phyloP scores from a whole-genome alignment of 2,113 vertebrate species.

The Scomber scombrus region DNA sequence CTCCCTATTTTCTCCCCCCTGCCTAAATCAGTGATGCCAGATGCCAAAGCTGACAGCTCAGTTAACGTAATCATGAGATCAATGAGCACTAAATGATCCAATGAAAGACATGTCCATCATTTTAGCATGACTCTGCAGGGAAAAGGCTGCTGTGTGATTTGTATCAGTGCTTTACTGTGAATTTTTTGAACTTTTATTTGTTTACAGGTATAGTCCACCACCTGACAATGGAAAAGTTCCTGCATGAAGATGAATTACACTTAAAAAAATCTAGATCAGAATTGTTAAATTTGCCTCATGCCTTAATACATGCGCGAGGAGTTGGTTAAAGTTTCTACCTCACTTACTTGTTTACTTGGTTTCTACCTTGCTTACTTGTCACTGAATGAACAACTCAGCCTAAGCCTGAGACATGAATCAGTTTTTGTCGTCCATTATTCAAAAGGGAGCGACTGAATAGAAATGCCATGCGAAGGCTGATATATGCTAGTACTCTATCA shows the following conservation, averaged over 20 bases:
- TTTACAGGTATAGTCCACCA: neutral
- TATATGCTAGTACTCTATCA: too few relatives aligned
- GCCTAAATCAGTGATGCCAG: slow-evolving; percentile 60
- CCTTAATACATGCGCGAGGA: neutral
- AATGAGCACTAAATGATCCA: slow-evolving; percentile 68
- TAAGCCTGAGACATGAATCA: too few relatives aligned
- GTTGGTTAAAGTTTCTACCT: neutral
- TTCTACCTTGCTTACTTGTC: neutral
- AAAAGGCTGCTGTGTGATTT: slow-evolving; percentile 7
- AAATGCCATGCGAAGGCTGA: too few relatives aligned
- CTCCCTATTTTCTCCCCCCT: slow-evolving; percentile 43
- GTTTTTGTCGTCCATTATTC: too few relatives aligned
- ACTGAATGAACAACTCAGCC: neutral
- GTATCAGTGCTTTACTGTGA: neutral
- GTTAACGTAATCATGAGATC: slow-evolving; percentile 78
- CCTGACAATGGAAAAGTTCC: neutral
- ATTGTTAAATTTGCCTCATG: neutral
- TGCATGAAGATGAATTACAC: neutral
- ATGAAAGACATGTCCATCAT: slow-evolving; percentile 62
- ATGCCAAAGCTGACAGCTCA: slow-evolving; percentile 72
- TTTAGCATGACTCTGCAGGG: slow-evolving; percentile 29
- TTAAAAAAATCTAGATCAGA: neutral
- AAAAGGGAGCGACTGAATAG: too few relatives aligned
- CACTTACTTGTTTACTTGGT: neutral
- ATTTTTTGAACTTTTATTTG: neutral